These are phyloP conservation scores for Rhizomys pruinosus DNA, from an alignment of 2,113 vertebrate genomes.

Conservation along the genomic window DNA sequence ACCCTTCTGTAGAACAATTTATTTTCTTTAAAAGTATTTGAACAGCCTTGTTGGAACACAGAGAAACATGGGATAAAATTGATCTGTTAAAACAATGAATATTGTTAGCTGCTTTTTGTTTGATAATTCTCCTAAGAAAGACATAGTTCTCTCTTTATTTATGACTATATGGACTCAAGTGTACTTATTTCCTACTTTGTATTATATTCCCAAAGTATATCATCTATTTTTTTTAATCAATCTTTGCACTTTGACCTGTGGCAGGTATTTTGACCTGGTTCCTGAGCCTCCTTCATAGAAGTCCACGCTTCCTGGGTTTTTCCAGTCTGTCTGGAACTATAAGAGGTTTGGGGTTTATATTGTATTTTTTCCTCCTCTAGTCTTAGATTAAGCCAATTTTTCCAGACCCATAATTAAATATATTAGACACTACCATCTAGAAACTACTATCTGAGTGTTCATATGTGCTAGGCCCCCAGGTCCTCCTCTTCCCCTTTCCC, in stretches of 20 bases:
- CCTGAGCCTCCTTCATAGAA: not conserved
- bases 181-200: not conserved
- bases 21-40: not conserved
- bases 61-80: not conserved
- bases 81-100: not conserved
- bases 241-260: not conserved
- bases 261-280: not conserved
- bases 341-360: not conserved
- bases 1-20: not conserved
- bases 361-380: not conserved
- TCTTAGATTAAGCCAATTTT: not conserved
- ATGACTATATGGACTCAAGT: not conserved
- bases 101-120: not conserved
- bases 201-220: not conserved
- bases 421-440: not conserved
- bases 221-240: not conserved
- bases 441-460: not conserved
- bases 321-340: not conserved
- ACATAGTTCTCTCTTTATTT: not conserved
- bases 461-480: too few relatives aligned
- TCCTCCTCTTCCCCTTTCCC: not conserved
- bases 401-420: not conserved
- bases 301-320: not conserved
- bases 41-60: not conserved
- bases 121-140: not conserved